Base-by-base conservation (phyloP, 2,888 invertebrate genomes). In the Theodoxus fluviatilis region DNA sequence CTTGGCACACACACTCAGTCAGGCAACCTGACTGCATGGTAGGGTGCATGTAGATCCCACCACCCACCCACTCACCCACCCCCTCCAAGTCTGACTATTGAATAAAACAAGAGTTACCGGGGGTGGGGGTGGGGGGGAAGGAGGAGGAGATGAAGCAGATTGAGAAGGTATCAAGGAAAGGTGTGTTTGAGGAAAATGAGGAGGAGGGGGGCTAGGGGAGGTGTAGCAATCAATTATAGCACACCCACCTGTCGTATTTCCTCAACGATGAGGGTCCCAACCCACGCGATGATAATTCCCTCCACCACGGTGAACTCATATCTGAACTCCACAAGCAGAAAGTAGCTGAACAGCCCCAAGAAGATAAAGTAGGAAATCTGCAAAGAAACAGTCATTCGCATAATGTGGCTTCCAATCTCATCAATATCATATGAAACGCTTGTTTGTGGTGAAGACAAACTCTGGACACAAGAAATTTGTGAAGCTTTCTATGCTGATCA, bases 231-330 rank as follows among this genome's bases (percentile, higher is more conserved):
- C 25, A 22, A 59, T 38, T 18, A 33, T 25, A 3, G 2, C 15
- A 57, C n/a, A 55, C 72, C 33, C 74, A 86, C 86, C 84, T 87
- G 86, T 76, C 86, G 68, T 7, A 86, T 71, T 77, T 87, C 87
- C 71, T 87, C 86, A 7, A 81, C 71, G 59, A 84, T 79, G 69
- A 87, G 79, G 1, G 85, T 84, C 63, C 80, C 75, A 9, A 87
- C 84, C 86, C 86, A 87, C 25, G 80, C 73, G 57, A 84, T 84
- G 35, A 87, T 81, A 2, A 86, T 67, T 2, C 79, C 77, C 70
- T 87, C 86, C 25, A 75, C 69, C 3, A 64, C 4, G 7, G 79
- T 76, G 52, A 81, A 75, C 4, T 68, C 68, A 1, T 73, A 70
- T 18, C 76, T 61, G 61, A 87, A 82, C 55, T 83, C 75, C 6